These are phyloP conservation scores for Maconellicoccus hirsutus DNA, from an alignment of 1,140 invertebrate genomes.

Conservation along the genomic window DNA sequence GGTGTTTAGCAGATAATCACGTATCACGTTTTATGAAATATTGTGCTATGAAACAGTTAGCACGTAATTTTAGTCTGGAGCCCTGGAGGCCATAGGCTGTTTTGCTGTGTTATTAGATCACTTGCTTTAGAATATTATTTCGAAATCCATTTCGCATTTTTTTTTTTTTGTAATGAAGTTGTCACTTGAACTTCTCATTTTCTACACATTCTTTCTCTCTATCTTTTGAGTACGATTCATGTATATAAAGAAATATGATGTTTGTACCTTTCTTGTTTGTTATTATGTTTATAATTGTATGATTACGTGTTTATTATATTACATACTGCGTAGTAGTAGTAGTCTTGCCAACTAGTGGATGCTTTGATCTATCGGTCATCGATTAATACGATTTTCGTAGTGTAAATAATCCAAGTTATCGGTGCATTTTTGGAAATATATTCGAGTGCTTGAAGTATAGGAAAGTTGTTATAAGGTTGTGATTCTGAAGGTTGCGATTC, in stretches of 20 bases:
- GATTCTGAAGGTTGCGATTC: neutral
- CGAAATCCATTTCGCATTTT: too few relatives aligned
- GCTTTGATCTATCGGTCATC: neutral
- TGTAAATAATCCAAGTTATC: neutral
- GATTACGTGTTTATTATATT: neutral
- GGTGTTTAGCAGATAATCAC: neutral
- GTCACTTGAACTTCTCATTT: too few relatives aligned
- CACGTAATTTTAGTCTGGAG: too few relatives aligned
- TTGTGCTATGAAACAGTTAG: too few relatives aligned
- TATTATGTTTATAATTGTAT: neutral
- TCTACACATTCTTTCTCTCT: too few relatives aligned
- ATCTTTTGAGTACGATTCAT: neutral
- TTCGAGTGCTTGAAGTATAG: neutral
- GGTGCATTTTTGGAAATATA: neutral
- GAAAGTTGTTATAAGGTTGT: neutral
- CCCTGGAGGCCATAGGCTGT: too few relatives aligned
- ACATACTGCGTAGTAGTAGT: neutral
- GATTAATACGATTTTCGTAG: neutral
- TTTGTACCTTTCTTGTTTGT: slow-evolving; percentile 1
- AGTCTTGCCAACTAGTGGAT: neutral
- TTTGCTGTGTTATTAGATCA: too few relatives aligned
- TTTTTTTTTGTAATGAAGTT: too few relatives aligned
- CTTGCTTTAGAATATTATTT: too few relatives aligned
- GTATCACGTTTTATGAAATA: too few relatives aligned
- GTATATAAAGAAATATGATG: neutral